Evolutionary conservation across 2,888 invertebrate species (phyloP).

Genomic region (Capitulum mitella): DNA sequence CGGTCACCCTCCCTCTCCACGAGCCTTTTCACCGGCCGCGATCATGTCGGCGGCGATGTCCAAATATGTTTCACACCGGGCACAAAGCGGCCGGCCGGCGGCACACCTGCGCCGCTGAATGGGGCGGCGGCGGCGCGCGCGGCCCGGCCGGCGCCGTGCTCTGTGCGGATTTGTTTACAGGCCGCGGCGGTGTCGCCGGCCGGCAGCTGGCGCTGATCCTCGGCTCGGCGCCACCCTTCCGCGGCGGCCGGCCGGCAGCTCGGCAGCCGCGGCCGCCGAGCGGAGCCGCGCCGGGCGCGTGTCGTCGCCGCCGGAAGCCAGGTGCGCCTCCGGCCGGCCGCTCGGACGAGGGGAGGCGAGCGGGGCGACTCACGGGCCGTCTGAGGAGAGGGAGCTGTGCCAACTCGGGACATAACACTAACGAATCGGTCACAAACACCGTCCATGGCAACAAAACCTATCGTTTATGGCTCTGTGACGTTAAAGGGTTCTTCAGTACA

Average conservation of each 20-base stretch:
- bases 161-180: conserved; percentile 12
- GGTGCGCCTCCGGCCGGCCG: not conserved
- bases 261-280: not conserved
- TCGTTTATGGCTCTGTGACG: too few species aligned
- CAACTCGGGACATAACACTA: too few species aligned
- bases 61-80: conserved; percentile 15
- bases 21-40: not conserved
- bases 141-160: not conserved
- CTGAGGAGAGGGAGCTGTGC: too few species aligned
- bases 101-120: not conserved
- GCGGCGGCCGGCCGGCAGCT: not conserved
- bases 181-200: not conserved
- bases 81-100: not conserved
- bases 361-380: too few species aligned
- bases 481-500: too few species aligned
- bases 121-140: not conserved
- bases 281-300: not conserved
- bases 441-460: too few species aligned
- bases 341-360: too few species aligned
- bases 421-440: too few species aligned
- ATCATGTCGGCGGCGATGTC: not conserved
- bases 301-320: conserved; percentile 2
- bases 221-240: not conserved
- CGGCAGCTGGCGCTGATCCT: conserved; percentile 5
- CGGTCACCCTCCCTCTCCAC: not conserved